These are phyloP conservation scores for Pseudorasbora parva DNA, from an alignment of 2,113 vertebrate genomes.

Conservation along the genomic window DNA sequence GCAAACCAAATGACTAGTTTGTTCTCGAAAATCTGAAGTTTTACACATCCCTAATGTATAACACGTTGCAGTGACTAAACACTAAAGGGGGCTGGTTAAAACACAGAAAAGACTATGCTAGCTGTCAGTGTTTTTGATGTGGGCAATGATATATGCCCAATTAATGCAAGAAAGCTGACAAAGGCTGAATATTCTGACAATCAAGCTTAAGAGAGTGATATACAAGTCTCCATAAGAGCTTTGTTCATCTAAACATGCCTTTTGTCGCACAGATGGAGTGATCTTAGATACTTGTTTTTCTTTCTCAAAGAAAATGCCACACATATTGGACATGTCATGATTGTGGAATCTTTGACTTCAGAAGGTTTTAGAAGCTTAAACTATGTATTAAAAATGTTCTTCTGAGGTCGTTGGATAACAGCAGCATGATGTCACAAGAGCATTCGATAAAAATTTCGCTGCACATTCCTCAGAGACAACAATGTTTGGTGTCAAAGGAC, in stretches of 20 bases:
- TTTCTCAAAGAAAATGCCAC: conserved; percentile 42
- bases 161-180: not conserved
- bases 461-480: conserved; percentile 43
- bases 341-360: conserved; percentile 54
- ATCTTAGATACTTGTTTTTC: conserved; percentile 22
- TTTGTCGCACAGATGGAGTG: conserved; percentile 32
- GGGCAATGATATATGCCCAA: not conserved
- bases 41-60: conserved; percentile 8
- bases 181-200: not conserved
- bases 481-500: conserved; percentile 38
- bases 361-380: conserved; percentile 44
- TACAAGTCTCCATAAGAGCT: conserved; percentile 2
- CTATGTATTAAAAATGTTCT: conserved; percentile 10
- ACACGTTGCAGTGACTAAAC: not conserved
- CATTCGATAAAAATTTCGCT: conserved; percentile 22
- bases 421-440: conserved; percentile 59
- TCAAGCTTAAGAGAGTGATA: not conserved
- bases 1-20: not conserved
- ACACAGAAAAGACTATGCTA: not conserved
- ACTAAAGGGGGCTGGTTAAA: not conserved
- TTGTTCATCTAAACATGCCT: conserved; percentile 32
- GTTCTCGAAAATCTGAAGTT: not conserved
- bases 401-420: conserved; percentile 58
- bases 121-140: not conserved
- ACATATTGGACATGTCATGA: conserved; percentile 41